phyloP scores from a whole-genome alignment of 2,888 invertebrate genomes.

The Eremobia ochroleuca region DNA sequence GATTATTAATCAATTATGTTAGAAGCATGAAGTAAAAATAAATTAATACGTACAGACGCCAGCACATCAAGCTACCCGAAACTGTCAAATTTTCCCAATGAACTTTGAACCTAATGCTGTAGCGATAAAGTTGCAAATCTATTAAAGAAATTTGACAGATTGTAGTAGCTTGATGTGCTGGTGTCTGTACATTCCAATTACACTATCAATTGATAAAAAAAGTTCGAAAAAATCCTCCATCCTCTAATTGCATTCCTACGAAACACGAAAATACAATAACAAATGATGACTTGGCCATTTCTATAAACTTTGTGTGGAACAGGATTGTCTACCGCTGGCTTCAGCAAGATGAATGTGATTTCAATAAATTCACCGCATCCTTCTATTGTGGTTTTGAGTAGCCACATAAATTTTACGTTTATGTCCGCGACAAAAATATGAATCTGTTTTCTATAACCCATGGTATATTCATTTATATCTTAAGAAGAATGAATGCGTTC shows the following conservation, averaged over 20 bases:
- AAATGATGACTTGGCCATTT: slow-evolving; percentile 57
- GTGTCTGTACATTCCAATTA: slow-evolving; percentile 29
- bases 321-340: slow-evolving; percentile 57
- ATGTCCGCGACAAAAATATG: slow-evolving; percentile 72
- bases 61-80: too few species aligned
- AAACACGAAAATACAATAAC: slow-evolving; percentile 52
- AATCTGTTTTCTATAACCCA: slow-evolving; percentile 67
- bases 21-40: slow-evolving; percentile 9
- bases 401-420: slow-evolving; percentile 75
- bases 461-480: slow-evolving; percentile 40
- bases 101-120: too few species aligned
- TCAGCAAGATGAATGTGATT: slow-evolving; percentile 73
- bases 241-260: slow-evolving; percentile 56
- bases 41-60: slow-evolving; percentile 26
- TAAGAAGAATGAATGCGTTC: slow-evolving; percentile 46
- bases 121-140: too few species aligned
- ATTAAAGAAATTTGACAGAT: too few species aligned
- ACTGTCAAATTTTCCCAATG: too few species aligned
- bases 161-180: too few species aligned
- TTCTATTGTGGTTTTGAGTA: slow-evolving; percentile 76
- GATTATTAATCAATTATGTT: background rate
- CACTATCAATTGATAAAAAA: slow-evolving; percentile 17
- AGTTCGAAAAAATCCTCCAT: slow-evolving; percentile 41
- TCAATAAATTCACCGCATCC: slow-evolving; percentile 81
- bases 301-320: slow-evolving; percentile 36